These are phyloP conservation scores for Xenops minutus DNA, from an alignment of 2,797 vertebrate species.

Conservation along the genomic window DNA sequence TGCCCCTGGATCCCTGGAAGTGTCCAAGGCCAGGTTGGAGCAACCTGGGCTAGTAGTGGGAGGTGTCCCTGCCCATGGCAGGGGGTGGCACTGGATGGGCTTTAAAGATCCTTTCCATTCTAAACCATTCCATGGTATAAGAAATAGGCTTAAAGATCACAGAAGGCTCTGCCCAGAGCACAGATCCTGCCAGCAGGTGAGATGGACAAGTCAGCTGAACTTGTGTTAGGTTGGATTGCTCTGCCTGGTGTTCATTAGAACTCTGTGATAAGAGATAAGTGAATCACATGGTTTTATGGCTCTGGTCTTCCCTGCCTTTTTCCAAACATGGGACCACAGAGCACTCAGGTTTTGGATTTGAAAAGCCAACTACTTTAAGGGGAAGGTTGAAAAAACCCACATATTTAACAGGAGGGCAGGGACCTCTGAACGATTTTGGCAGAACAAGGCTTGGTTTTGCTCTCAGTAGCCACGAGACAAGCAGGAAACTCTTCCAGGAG, in stretches of 20 bases:
- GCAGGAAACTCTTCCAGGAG: not conserved
- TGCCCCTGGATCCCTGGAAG: not conserved
- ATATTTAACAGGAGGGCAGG: not conserved
- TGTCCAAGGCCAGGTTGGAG: not conserved
- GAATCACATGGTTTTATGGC: not conserved
- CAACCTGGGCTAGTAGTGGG: not conserved
- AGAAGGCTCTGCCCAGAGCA: not conserved
- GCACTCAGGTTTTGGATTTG: not conserved
- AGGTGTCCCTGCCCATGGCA: not conserved
- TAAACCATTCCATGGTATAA: not conserved
- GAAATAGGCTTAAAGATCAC: not conserved
- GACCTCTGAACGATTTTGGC: not conserved
- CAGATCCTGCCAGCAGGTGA: not conserved
- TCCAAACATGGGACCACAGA: not conserved
- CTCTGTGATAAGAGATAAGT: not conserved
- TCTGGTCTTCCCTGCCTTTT: not conserved
- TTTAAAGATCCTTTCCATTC: not conserved
- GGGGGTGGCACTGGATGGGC: not conserved
- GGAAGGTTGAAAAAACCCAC: not conserved
- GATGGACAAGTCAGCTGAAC: not conserved
- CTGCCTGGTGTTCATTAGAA: not conserved
- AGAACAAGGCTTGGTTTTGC: not conserved
- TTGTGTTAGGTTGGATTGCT: not conserved
- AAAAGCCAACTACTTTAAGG: not conserved
- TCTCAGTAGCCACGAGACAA: not conserved